Conservation (phyloP, 2,113 vertebrate species). For the Mesoclemmys tuberculata region DNA sequence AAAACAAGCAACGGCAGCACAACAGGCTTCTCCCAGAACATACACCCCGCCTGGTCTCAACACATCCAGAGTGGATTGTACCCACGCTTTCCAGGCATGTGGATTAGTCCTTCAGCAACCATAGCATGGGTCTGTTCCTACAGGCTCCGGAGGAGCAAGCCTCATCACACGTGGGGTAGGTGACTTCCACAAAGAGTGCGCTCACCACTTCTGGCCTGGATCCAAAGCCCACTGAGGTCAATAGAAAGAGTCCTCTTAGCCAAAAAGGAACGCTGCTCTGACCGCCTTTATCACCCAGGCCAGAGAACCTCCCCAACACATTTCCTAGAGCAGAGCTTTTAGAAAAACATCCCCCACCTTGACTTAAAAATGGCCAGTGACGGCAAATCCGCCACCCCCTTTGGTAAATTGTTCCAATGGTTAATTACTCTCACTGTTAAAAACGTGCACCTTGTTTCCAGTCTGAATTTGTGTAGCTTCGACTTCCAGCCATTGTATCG, state of each 20-base stretch:
- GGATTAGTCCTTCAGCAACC: neutral
- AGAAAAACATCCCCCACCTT: too few species aligned
- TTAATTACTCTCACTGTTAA: neutral
- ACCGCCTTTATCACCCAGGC: too few species aligned
- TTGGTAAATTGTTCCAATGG: neutral
- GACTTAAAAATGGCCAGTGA: too few species aligned
- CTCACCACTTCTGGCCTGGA: neutral
- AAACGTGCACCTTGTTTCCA: neutral
- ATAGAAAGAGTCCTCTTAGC: neutral
- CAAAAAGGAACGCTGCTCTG: neutral
- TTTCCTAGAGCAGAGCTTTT: too few species aligned
- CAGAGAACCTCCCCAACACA: too few species aligned
- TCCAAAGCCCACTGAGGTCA: neutral
- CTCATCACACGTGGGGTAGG: neutral
- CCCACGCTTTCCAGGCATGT: accelerated
- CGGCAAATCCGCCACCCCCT: too few species aligned
- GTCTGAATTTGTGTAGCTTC: neutral
- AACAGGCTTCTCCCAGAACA: neutral
- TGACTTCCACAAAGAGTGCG: neutral
- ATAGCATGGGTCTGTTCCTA: accelerated
- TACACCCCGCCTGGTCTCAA: neutral
- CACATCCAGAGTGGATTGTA: neutral
- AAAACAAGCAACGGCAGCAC: neutral
- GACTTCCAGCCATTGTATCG: neutral
- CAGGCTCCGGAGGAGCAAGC: neutral